These are phyloP conservation scores for Isoperla grammatica DNA, from an alignment of 2,888 invertebrate species.

Conservation along the genomic window DNA sequence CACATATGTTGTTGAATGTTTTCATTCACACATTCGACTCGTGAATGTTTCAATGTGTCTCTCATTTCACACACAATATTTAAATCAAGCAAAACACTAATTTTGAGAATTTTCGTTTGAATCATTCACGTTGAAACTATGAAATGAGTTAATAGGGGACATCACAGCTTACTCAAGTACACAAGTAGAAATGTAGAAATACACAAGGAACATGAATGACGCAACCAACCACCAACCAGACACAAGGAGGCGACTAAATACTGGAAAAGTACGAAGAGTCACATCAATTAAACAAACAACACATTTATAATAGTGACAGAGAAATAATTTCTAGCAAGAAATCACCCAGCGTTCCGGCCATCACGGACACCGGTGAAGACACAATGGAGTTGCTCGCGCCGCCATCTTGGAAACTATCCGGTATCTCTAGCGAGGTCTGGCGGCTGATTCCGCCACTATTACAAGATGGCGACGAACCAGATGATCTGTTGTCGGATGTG, in stretches of 20 bases:
- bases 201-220: slow-evolving; percentile 1
- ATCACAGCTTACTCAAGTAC: too few species aligned
- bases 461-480: slow-evolving; percentile 22
- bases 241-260: too few species aligned
- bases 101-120: too few species aligned
- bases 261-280: not conserved
- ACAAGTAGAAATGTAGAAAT: too few species aligned
- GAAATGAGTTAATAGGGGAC: too few species aligned
- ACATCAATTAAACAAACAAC: not conserved
- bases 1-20: too few species aligned
- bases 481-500: slow-evolving; percentile 13
- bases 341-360: slow-evolving; percentile 38
- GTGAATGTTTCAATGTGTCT: too few species aligned
- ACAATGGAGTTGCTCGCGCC: slow-evolving; percentile 28
- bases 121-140: too few species aligned
- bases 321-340: slow-evolving; percentile 1
- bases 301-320: not conserved
- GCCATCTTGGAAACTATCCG: slow-evolving; percentile 13
- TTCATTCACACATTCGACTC: too few species aligned
- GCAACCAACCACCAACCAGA: slow-evolving; percentile 29
- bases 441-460: slow-evolving; percentile 22
- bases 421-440: slow-evolving; percentile 21
- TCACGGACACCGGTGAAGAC: slow-evolving; percentile 36
- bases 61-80: too few species aligned
- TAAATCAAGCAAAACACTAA: too few species aligned